Base-by-base conservation (phyloP, 1,140 invertebrate genomes). In the Thalassaphorura encarpata region DNA sequence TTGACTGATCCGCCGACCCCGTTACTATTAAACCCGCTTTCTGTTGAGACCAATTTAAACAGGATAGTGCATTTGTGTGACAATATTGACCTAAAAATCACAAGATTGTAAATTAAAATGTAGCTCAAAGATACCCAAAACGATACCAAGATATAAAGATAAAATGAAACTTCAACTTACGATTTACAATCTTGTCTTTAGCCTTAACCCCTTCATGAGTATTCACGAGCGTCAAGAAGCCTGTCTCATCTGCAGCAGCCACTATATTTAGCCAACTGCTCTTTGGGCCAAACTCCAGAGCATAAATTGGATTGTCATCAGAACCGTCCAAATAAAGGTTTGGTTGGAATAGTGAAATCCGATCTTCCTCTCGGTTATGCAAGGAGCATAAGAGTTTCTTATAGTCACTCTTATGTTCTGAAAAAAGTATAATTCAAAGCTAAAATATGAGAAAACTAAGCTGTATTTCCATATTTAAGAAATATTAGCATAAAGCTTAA, bases 271-370 rank as follows among this genome's bases (percentile, higher is more conserved):
- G 29, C 24, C 28, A 26, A 21, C n/a, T 51, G 19, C 21, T 13
- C 11, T 27, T 39, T 33, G 48, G 33, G 31, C 48, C 28, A 21
- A 51, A 51, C n/a, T 51, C 48, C 31, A 51, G 31, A 3, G 28
- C 19, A 24, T 51, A 51, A 36, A 51, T 51, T 33, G 48, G 48
- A 36, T 36, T n/a, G 11, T 11, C n/a, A 11, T 36, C 33, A n/a
- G n/a, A n/a, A n/a, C n/a, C n/a, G n/a, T n/a, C n/a, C n/a, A n/a
- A n/a, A n/a, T n/a, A n/a, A n/a, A n/a, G n/a, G 26, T 50, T 36
- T 29, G 15, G 11, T 13, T 11, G 5, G n/a, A 29, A 18, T 18
- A 50, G 15, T 4, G 13, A 11, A 21, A 36, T 13, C 13, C 48
- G 48, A 33, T 36, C 48, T 8, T 50, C 31, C 4, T 50, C 29